These are phyloP conservation scores for Heliconius hermathena DNA, from an alignment of 1,140 invertebrate species.

Conservation along the genomic window DNA sequence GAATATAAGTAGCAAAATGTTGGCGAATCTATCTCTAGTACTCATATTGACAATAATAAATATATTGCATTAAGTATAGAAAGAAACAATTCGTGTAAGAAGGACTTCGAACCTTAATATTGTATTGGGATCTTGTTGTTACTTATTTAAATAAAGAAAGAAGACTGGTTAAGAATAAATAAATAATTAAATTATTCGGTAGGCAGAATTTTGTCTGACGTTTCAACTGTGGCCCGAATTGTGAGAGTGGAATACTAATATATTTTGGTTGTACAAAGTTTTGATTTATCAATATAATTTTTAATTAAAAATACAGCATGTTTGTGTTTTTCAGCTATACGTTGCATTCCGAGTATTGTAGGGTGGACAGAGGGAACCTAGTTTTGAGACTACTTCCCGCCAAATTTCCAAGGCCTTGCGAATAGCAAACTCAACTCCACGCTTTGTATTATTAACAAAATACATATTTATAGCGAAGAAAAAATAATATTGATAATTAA, in stretches of 20 bases:
- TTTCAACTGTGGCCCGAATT: slow-evolving; percentile 1
- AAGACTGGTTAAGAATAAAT: slow-evolving; percentile 69
- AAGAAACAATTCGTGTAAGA: neutral
- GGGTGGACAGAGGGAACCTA: no score
- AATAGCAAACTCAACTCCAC: no score
- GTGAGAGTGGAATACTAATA: slow-evolving; percentile 12
- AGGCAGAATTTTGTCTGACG: slow-evolving; percentile 31
- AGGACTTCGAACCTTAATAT: slow-evolving; percentile 16
- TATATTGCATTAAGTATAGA: slow-evolving; percentile 21
- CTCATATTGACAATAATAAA: slow-evolving; percentile 48
- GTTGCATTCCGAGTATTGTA: no score
- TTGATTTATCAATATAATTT: slow-evolving; percentile 1
- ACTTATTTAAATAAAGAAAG: slow-evolving; percentile 54
- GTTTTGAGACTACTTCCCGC: no score
- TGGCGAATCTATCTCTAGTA: slow-evolving; percentile 52
- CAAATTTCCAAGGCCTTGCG: no score
- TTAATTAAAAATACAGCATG: neutral
- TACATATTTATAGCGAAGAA: no score
- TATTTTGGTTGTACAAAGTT: slow-evolving; percentile 1
- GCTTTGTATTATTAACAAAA: no score
- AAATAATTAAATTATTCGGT: slow-evolving; percentile 59
- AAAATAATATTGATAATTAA: no score
- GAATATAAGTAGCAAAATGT: slow-evolving; percentile 50
- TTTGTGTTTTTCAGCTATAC: neutral
- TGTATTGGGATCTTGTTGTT: slow-evolving; percentile 18